Conservation (phyloP, 1,140 invertebrate genomes). For the Brevipalpus yothersi region DNA sequence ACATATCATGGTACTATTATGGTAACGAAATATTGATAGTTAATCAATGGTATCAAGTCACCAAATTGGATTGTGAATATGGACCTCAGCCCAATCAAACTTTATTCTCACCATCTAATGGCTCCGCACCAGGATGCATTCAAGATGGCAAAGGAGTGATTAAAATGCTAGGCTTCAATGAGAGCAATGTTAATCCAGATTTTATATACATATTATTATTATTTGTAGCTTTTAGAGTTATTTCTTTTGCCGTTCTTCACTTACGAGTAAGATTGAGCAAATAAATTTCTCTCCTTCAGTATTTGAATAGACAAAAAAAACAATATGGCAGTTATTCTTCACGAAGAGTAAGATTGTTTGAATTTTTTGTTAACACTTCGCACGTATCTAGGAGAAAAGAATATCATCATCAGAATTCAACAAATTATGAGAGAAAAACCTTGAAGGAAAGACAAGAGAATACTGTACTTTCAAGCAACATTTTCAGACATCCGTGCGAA, state of each 20-base stretch:
- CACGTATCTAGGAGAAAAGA: no score
- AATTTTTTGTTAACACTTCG: neutral
- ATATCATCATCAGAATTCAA: no score
- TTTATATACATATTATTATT: neutral
- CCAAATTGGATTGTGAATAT: constrained; percentile 26
- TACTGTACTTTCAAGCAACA: no score
- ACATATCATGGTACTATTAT: constrained; percentile 83
- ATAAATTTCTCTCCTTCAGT: no score
- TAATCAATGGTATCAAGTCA: constrained; percentile 65
- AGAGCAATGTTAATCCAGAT: neutral
- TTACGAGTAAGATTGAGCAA: no score
- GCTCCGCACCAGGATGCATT: neutral
- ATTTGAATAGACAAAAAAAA: no score
- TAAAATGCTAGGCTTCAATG: neutral
- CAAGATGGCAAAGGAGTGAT: neutral
- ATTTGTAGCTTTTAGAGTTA: neutral
- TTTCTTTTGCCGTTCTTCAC: neutral
- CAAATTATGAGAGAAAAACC: no score
- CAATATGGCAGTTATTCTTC: neutral
- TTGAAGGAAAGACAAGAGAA: no score
- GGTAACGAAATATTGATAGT: constrained; percentile 75
- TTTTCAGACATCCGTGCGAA: no score
- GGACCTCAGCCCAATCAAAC: neutral
- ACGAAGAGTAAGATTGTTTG: neutral
- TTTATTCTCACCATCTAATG: neutral